Percentiles rank a stretch among this genome's conserved stretches.
Conservation (phyloP, 2,113 vertebrate genomes). For the Strigops habroptila region DNA sequence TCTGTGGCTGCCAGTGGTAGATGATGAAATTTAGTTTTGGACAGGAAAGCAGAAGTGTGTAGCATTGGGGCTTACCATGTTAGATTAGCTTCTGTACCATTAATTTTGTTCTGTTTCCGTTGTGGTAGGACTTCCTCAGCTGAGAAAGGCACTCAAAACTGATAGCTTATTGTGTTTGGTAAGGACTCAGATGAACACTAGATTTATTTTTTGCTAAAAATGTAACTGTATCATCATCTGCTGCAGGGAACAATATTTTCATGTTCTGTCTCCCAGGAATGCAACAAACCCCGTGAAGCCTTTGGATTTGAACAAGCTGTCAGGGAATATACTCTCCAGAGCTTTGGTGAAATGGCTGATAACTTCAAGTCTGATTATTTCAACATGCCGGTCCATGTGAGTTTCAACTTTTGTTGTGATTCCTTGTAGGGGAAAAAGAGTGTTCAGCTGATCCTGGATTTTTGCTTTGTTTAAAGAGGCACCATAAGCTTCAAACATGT, state of each 20-base stretch:
- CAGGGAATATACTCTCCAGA: constrained; percentile 93
- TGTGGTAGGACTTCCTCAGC: background rate
- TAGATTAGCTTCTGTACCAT: background rate
- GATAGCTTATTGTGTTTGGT: background rate
- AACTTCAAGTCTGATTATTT: constrained; percentile 99
- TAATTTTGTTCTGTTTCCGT: background rate
- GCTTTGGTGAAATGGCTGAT: constrained; percentile 98
- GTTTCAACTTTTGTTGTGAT: constrained; percentile 52
- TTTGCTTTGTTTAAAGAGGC: constrained; percentile 15
- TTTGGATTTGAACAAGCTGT: constrained; percentile 97
- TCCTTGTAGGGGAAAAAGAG: constrained; percentile 10
- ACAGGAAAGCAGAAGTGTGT: background rate
- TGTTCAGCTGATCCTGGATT: background rate
- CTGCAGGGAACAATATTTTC: background rate
- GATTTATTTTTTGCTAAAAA: background rate
- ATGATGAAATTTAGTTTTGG: background rate
- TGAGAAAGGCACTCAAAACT: background rate
- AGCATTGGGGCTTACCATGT: background rate
- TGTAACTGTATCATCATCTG: background rate
- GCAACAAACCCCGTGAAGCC: constrained; percentile 95
- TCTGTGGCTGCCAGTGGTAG: background rate
- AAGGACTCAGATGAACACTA: background rate
- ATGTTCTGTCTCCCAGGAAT: constrained; percentile 80
- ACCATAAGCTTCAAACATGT: background rate
- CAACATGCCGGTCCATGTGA: constrained; percentile 99